Conservation (phyloP, 1,140 invertebrate species). For the Sipha flava region DNA sequence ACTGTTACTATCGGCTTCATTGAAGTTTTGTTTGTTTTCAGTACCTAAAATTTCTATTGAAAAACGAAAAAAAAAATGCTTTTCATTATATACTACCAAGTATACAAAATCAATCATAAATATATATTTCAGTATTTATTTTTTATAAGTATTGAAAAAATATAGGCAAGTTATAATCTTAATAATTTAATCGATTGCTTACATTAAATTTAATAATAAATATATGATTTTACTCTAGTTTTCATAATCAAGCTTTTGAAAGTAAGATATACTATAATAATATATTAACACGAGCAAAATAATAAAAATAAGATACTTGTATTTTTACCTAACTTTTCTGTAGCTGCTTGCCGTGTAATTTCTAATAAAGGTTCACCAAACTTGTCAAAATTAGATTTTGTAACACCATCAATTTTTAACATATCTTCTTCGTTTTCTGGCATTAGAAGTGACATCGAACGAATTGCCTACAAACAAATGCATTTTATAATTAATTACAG, state of each 20-base stretch:
- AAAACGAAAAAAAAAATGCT: too few relatives aligned
- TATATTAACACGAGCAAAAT: too few relatives aligned
- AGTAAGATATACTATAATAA: too few relatives aligned
- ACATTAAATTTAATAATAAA: too few relatives aligned
- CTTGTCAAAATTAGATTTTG: slow-evolving; percentile 77
- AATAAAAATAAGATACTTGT: not conserved
- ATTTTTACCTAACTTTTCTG: slow-evolving; percentile 30
- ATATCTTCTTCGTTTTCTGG: slow-evolving; percentile 67
- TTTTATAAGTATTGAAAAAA: too few relatives aligned
- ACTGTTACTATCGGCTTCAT: too few relatives aligned
- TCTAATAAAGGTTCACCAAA: slow-evolving; percentile 68
- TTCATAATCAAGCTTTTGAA: too few relatives aligned
- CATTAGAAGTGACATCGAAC: slow-evolving; percentile 66
- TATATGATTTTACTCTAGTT: too few relatives aligned
- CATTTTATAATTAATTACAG: not conserved
- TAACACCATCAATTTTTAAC: slow-evolving; percentile 76
- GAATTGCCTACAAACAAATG: slow-evolving; percentile 52
- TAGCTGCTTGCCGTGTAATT: slow-evolving; percentile 62
- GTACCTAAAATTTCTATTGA: not conserved
- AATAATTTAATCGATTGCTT: too few relatives aligned
- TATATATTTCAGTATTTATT: not conserved
- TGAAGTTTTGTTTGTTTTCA: not conserved
- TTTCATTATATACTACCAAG: too few relatives aligned
- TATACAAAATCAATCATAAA: too few relatives aligned
- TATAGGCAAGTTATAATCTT: too few relatives aligned